Evolutionary conservation across 1,140 invertebrate genomes (phyloP).

Genomic region (Aphis craccivora): DNA sequence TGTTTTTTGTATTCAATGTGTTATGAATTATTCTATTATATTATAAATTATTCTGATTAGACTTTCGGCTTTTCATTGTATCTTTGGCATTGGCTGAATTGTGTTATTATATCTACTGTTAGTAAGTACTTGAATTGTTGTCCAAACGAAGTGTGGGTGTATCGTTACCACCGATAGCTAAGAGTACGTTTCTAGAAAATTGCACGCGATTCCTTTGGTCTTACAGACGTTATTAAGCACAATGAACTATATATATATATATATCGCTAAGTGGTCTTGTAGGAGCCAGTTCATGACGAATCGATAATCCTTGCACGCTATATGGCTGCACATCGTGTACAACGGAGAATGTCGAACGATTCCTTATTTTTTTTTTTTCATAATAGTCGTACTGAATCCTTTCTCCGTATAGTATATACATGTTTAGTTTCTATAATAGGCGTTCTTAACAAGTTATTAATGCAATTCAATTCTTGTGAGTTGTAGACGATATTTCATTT

Average conservation of each 20-base stretch:
- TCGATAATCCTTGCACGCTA: not conserved
- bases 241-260: not conserved
- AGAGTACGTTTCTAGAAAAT: not conserved
- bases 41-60: not conserved
- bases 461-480: not conserved
- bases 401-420: not conserved
- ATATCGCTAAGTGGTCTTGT: not conserved
- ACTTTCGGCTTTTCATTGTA: not conserved
- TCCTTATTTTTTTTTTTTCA: not conserved
- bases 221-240: not conserved
- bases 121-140: not conserved
- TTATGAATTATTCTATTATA: not conserved
- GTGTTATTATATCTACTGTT: not conserved
- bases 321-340: not conserved
- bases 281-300: not conserved
- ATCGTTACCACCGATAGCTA: not conserved
- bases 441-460: not conserved
- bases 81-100: not conserved
- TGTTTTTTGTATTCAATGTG: not conserved
- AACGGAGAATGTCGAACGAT: not conserved
- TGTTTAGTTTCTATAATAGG: not conserved
- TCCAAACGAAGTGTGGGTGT: not conserved
- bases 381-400: not conserved
- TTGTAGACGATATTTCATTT: not conserved
- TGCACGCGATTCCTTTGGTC: not conserved